A percentile compares a stretch with the other conserved stretches of the same genome.
These are phyloP conservation scores for Xestobium rufovillosum DNA, from an alignment of 2,888 invertebrate genomes.

Conservation along the genomic window DNA sequence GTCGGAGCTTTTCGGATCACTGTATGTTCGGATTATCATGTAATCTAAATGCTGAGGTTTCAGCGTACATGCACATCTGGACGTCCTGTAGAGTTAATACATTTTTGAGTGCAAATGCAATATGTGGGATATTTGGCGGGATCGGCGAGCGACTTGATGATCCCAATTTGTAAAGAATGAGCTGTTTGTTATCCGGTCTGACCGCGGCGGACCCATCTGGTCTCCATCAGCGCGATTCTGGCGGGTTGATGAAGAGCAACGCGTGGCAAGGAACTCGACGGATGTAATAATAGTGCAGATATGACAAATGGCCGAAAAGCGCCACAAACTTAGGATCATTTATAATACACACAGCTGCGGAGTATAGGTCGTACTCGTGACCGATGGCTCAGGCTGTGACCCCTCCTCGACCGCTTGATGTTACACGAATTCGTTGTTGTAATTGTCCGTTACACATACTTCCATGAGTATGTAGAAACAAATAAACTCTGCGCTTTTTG, in stretches of 20 bases:
- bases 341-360: slow-evolving; percentile 45
- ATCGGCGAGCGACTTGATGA: too few species aligned
- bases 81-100: too few species aligned
- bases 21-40: too few species aligned
- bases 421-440: slow-evolving; percentile 8
- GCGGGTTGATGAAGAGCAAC: slow-evolving; percentile 35
- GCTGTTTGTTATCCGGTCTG: too few species aligned
- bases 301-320: slow-evolving; percentile 45
- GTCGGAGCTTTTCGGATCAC: too few species aligned
- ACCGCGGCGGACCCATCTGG: too few species aligned
- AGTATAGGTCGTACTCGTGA: slow-evolving; percentile 36
- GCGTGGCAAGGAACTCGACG: slow-evolving; percentile 33
- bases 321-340: slow-evolving; percentile 45
- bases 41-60: too few species aligned
- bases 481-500: too few species aligned
- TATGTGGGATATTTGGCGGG: too few species aligned
- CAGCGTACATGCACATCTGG: too few species aligned
- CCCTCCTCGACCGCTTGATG: not conserved
- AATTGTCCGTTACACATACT: slow-evolving; percentile 6
- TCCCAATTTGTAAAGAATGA: too few species aligned
- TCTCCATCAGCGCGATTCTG: slow-evolving; percentile 33
- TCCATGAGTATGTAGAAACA: slow-evolving; percentile 4
- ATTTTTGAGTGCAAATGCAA: too few species aligned
- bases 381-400: slow-evolving; percentile 27
- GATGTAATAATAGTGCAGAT: slow-evolving; percentile 44